Conservation (phyloP, 1,140 invertebrate genomes). For the Heliconius melpomene region DNA sequence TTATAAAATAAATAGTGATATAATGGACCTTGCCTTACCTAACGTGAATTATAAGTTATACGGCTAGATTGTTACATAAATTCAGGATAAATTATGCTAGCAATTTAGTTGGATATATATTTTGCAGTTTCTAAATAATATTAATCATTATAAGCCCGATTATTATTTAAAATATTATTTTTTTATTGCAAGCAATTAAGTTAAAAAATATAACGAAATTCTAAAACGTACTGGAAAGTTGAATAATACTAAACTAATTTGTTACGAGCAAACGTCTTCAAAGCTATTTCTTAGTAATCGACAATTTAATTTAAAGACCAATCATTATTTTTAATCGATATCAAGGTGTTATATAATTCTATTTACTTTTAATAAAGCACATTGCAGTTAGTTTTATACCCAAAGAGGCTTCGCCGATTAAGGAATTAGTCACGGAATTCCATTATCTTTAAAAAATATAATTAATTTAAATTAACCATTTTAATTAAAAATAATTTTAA, state of each 20-base stretch:
- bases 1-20: slow-evolving; percentile 39
- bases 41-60: slow-evolving; percentile 56
- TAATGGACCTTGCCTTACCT: slow-evolving; percentile 57
- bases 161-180: background rate
- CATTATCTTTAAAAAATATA: too few species aligned
- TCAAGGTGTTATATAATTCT: slow-evolving; percentile 21
- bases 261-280: slow-evolving; percentile 3
- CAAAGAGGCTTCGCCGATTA: background rate
- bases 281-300: slow-evolving; percentile 22
- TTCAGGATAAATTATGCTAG: slow-evolving; percentile 34
- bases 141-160: background rate
- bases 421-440: background rate
- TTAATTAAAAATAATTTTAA: background rate
- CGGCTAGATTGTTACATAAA: slow-evolving; percentile 44
- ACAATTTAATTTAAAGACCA: slow-evolving; percentile 21
- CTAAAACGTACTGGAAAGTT: background rate
- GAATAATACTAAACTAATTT: background rate
- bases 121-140: background rate
- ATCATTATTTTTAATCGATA: slow-evolving; percentile 32
- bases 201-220: background rate
- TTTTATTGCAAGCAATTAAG: background rate
- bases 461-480: background rate
- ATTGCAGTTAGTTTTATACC: background rate
- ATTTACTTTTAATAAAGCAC: slow-evolving; percentile 24
- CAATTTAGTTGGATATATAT: background rate